Conservation (phyloP, 1,140 invertebrate genomes). For the Zaprionus africanus region DNA sequence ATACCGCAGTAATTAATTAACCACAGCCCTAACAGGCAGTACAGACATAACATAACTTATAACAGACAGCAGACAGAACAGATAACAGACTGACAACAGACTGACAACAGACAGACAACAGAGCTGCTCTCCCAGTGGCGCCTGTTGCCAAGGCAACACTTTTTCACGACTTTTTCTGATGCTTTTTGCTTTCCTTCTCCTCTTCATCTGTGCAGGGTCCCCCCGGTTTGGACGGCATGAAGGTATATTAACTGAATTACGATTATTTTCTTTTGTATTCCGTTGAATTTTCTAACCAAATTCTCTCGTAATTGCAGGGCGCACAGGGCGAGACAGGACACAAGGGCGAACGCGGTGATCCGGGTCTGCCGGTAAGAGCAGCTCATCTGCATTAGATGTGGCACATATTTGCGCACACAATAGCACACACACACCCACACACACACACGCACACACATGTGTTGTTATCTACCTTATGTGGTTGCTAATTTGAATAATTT, state of each 20-base stretch:
- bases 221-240: constrained; percentile 90
- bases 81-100: background rate
- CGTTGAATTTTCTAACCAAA: constrained; percentile 26
- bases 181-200: constrained; percentile 54
- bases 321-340: constrained; percentile 95
- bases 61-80: background rate
- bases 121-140: background rate
- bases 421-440: constrained; percentile 3
- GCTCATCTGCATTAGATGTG: constrained; percentile 12
- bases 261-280: constrained; percentile 15
- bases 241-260: constrained; percentile 85
- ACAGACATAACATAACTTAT: background rate
- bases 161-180: constrained; percentile 15
- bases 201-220: constrained; percentile 87
- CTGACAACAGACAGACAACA: background rate
- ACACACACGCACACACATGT: constrained; percentile 23
- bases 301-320: constrained; percentile 86
- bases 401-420: constrained; percentile 13
- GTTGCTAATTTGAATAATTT: constrained; percentile 77
- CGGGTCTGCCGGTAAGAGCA: constrained; percentile 93
- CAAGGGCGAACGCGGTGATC: constrained; percentile 96
- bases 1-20: constrained; percentile 14
- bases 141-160: constrained; percentile 4
- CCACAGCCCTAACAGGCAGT: background rate
- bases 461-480: constrained; percentile 59